Evolutionary conservation across 2,113 vertebrate genomes (phyloP).

Genomic region (Polypterus bichir): DNA sequence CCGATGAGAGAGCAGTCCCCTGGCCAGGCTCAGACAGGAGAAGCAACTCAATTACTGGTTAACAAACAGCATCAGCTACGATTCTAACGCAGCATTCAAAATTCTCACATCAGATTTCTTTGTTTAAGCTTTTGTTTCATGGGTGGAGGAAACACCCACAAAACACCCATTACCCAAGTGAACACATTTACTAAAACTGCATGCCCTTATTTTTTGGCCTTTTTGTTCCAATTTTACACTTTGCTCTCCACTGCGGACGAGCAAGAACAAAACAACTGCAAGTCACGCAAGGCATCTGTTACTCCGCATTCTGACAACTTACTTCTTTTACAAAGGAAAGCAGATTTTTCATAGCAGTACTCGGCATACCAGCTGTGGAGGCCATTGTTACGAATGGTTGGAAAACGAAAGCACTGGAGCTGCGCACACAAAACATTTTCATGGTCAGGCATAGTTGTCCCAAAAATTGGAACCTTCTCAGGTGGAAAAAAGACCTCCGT

Average conservation of each 20-base stretch:
- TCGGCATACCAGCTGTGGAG: constrained; percentile 92
- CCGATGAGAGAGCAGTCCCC: no score
- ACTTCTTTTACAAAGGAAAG: constrained; percentile 95
- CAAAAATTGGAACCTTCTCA: constrained; percentile 56
- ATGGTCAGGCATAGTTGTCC: constrained; percentile 57
- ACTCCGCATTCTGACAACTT: constrained; percentile 24
- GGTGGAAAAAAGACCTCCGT: constrained; percentile 87
- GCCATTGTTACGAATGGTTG: constrained; percentile 69
- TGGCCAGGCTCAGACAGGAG: no score
- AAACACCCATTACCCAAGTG: no score
- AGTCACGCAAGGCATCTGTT: background rate
- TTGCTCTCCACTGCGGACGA: background rate
- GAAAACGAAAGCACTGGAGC: constrained; percentile 79
- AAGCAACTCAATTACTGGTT: no score
- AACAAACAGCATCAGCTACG: no score
- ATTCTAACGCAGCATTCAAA: no score
- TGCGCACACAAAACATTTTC: constrained; percentile 85
- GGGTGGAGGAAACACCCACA: no score
- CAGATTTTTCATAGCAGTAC: constrained; percentile 87
- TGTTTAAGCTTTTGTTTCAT: no score
- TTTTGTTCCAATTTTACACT: no score
- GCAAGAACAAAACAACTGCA: background rate
- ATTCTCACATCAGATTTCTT: no score
- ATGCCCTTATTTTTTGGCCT: no score
- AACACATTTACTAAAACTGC: no score